Evolutionary conservation across 2,888 invertebrate genomes (phyloP).

Genomic region (Parnassius glacialis): DNA sequence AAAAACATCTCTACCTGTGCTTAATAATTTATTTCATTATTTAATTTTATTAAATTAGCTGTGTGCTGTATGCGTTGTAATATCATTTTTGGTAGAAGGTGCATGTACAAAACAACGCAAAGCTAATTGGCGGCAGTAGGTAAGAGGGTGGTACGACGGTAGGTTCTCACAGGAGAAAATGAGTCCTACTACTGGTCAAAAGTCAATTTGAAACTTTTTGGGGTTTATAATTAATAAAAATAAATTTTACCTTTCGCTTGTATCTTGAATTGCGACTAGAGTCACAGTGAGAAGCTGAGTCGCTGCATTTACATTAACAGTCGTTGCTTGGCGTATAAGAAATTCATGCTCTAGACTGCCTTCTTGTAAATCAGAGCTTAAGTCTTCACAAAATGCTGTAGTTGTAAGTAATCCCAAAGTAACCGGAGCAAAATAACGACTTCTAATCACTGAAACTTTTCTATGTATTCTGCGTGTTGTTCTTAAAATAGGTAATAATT

Average conservation of each 20-base stretch:
- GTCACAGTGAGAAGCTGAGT: slow-evolving; percentile 78
- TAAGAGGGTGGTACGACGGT: too few species aligned
- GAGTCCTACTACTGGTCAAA: too few species aligned
- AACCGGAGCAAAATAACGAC: slow-evolving; percentile 50
- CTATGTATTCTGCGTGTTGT: slow-evolving; percentile 41
- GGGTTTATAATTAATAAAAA: too few species aligned
- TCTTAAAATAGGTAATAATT: slow-evolving; percentile 48
- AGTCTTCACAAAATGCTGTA: slow-evolving; percentile 52
- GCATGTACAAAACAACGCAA: too few species aligned
- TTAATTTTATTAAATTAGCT: too few species aligned
- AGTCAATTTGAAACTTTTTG: too few species aligned
- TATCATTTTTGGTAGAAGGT: too few species aligned
- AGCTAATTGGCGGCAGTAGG: too few species aligned
- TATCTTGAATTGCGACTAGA: slow-evolving; percentile 77
- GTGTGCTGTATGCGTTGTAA: too few species aligned
- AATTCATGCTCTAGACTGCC: slow-evolving; percentile 73
- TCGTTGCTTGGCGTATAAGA: slow-evolving; percentile 77
- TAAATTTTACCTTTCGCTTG: slow-evolving; percentile 64
- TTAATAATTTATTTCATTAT: too few species aligned
- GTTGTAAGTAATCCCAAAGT: slow-evolving; percentile 51
- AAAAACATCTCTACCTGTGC: too few species aligned
- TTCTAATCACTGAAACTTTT: slow-evolving; percentile 39
- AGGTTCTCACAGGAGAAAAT: too few species aligned
- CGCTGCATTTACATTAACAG: slow-evolving; percentile 77
- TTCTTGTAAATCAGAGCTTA: slow-evolving; percentile 45